phyloP scores from a whole-genome alignment of 2,888 invertebrate species.

The Ypsolopha sequella region DNA sequence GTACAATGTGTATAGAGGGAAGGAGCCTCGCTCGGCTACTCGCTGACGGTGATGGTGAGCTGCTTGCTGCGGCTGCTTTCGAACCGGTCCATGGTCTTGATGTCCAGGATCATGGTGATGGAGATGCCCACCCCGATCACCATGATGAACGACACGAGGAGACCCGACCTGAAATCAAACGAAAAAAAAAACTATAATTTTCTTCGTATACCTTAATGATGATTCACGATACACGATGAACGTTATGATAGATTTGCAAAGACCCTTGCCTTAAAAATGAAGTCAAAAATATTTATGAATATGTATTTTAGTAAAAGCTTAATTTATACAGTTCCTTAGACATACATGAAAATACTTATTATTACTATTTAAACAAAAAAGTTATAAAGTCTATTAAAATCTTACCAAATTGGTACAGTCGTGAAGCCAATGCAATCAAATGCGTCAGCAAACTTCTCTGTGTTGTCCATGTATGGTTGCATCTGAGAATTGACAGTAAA shows the following conservation, averaged over 20 bases:
- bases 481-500: conserved; percentile 37
- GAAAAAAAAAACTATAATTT: no score
- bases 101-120: conserved; percentile 89
- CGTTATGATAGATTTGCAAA: no score
- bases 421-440: conserved; percentile 95
- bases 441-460: conserved; percentile 75
- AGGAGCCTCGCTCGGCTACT: conserved; percentile 60
- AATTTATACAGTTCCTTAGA: no score
- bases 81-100: conserved; percentile 96
- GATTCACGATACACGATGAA: no score
- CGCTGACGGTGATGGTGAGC: conserved; percentile 83
- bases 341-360: conserved; percentile 1
- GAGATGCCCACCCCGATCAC: conserved; percentile 83
- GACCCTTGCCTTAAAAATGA: no score
- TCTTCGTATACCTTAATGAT: no score
- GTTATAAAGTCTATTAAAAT: no score
- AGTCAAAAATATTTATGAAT: no score
- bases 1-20: no score
- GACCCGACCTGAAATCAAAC: conserved; percentile 72
- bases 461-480: conserved; percentile 65
- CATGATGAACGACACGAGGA: conserved; percentile 84
- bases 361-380: no score
- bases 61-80: conserved; percentile 97
- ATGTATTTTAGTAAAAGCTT: no score
- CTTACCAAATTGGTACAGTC: conserved; percentile 87